These are phyloP conservation scores for Heliocidaris erythrogramma DNA, from an alignment of 35 echinoderm and acorn worm genomes.

Conservation along the genomic window DNA sequence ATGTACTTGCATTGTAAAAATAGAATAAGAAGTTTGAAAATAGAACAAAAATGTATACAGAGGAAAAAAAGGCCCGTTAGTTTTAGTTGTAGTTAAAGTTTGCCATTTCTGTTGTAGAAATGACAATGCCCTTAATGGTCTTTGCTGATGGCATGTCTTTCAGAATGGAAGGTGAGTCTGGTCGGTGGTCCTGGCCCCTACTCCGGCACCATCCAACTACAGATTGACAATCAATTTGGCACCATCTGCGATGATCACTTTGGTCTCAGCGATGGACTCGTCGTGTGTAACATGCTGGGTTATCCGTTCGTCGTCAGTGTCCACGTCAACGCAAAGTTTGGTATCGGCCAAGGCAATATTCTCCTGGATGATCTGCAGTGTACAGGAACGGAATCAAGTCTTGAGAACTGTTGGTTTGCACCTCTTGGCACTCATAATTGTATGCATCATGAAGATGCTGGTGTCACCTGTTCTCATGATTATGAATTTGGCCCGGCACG, in stretches of 20 bases:
- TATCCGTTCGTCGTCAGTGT: background rate
- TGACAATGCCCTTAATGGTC: background rate
- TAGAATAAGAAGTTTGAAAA: no score
- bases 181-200: constrained; percentile 21
- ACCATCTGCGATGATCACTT: constrained; percentile 27
- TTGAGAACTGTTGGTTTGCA: constrained; percentile 37
- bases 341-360: constrained; percentile 53
- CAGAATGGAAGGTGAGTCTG: constrained; percentile 14
- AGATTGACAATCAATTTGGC: background rate
- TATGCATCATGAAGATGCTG: constrained; percentile 61
- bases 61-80: no score
- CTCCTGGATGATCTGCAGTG: constrained; percentile 57
- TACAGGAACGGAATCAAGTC: constrained; percentile 43
- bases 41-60: no score
- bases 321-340: constrained; percentile 46
- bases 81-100: no score
- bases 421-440: constrained; percentile 55
- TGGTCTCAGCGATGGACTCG: background rate
- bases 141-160: background rate
- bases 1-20: no score
- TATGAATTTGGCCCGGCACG: background rate
- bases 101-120: no score
- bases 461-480: constrained; percentile 41
- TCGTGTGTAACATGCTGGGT: constrained; percentile 30
- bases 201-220: background rate